phyloP scores from a whole-genome alignment of 2,888 invertebrate species.

The Rhagonycha fulva region DNA sequence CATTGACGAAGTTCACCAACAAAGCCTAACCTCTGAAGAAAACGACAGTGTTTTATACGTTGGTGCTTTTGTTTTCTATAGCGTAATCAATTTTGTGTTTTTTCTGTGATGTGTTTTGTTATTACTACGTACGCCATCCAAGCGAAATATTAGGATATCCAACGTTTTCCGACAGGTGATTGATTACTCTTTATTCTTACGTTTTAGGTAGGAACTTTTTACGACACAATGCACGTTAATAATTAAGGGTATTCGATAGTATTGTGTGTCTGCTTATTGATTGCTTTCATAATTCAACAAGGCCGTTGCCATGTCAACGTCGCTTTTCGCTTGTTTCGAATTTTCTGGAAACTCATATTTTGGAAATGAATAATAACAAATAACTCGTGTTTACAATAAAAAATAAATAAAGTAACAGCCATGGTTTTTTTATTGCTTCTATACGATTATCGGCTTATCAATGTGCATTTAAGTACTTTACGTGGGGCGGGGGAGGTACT shows the following conservation, averaged over 20 bases:
- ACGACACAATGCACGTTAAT: neutral
- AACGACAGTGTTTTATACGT: neutral
- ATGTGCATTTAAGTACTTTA: neutral
- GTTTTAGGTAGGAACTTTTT: neutral
- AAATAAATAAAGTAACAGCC: neutral
- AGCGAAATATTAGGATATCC: neutral
- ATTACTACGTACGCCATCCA: neutral
- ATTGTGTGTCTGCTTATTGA: slow-evolving; percentile 21
- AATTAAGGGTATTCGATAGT: neutral
- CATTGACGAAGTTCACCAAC: neutral
- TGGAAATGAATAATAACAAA: neutral
- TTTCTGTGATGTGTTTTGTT: neutral
- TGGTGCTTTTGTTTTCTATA: neutral
- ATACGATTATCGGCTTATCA: neutral
- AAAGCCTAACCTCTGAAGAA: neutral
- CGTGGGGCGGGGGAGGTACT: neutral
- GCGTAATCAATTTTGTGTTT: neutral
- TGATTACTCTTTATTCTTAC: neutral
- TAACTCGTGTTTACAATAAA: neutral
- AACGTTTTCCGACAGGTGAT: neutral
- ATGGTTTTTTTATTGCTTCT: neutral
- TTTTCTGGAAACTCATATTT: neutral
- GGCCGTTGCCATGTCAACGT: slow-evolving; percentile 23
- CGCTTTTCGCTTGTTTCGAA: slow-evolving; percentile 4
- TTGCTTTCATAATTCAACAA: slow-evolving; percentile 27